Base-by-base conservation (phyloP, 2,113 vertebrate species). In the Eurystomus gularis region DNA sequence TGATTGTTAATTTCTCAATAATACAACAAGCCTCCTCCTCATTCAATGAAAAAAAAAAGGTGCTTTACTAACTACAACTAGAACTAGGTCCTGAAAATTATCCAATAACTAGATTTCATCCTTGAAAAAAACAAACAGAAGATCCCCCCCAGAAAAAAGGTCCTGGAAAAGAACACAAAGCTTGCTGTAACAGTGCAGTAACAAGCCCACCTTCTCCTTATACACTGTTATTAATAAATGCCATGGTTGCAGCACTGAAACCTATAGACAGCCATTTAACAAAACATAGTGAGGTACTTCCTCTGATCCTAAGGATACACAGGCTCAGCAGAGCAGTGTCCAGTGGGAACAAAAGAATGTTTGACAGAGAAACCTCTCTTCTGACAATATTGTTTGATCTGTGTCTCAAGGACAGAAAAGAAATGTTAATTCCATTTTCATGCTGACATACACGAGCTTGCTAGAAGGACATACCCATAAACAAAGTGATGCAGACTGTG, bases 341-440 rank as follows among this genome's bases (percentile, higher is more conserved):
- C 76, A 92, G 49, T 0, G 2, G 70, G 71, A 96, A 94, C 75
- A 88, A 92, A 93, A 61, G 48, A 90, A 81, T 82, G 57, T 89
- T 92, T 95, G 69, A 93, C 69, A 94, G 80, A 79, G 64, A 88
- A 82, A 35, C 25, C 71, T 65, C 68, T 90, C 78, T 87, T 88
- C 80, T 83, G 86, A 85, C 65, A 94, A 44, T 77, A 40, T 79
- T 95, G 55, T 90, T 96, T 97, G 93, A 96, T 94, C 76, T 95
- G 73, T 87, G 72, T 94, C 84, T 97, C 76, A 96, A 96, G 88
- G 92, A 94, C 82, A 86, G 80, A 92, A 94, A 82, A 85, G 66
- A 91, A 97, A 94, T 66, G 73, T 84, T 96, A 83, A 88, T 95
- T 96, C 58, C 31, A 88, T 95, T 96, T 97, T 83, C 92, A 76